These are phyloP conservation scores for Nerophis lumbriciformis DNA, from an alignment of 2,113 vertebrate genomes.

Conservation along the genomic window DNA sequence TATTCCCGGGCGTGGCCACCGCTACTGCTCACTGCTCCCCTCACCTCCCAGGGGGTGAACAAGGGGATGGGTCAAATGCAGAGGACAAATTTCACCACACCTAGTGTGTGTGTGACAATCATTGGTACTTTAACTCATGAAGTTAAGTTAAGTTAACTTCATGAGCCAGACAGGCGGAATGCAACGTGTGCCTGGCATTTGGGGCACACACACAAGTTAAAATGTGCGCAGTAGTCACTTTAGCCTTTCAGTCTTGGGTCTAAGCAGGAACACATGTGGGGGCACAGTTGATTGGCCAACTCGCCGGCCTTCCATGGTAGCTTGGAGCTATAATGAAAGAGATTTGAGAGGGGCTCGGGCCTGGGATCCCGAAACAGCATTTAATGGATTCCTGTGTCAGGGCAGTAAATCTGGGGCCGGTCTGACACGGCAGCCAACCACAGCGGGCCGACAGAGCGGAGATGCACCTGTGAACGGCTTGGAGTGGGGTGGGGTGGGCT, in stretches of 20 bases:
- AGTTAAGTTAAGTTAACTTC: too few species aligned
- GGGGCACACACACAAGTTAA: constrained; percentile 49
- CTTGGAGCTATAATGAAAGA: constrained; percentile 76
- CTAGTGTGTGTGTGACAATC: too few species aligned
- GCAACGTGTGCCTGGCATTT: constrained; percentile 67
- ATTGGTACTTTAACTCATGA: too few species aligned
- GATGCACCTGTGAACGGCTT: constrained; percentile 74
- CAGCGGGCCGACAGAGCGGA: constrained; percentile 42
- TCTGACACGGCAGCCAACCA: constrained; percentile 54
- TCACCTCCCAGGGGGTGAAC: too few species aligned
- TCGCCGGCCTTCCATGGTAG: constrained; percentile 62
- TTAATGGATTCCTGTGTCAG: constrained; percentile 84
- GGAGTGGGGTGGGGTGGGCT: constrained; percentile 19
- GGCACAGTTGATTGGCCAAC: constrained; percentile 63
- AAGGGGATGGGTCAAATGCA: too few species aligned
- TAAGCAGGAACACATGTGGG: constrained; percentile 77
- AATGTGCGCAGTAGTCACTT: constrained; percentile 71
- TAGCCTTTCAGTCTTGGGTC: constrained; percentile 63
- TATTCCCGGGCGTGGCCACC: too few species aligned
- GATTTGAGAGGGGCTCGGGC: constrained; percentile 72
- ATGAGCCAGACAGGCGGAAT: constrained; percentile 59
- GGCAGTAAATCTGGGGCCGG: constrained; percentile 74
- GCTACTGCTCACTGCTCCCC: too few species aligned
- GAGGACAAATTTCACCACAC: too few species aligned
- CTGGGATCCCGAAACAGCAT: constrained; percentile 74